These are phyloP conservation scores for Helarctos malayanus DNA, from an alignment of 2,797 vertebrate genomes.

Conservation along the genomic window DNA sequence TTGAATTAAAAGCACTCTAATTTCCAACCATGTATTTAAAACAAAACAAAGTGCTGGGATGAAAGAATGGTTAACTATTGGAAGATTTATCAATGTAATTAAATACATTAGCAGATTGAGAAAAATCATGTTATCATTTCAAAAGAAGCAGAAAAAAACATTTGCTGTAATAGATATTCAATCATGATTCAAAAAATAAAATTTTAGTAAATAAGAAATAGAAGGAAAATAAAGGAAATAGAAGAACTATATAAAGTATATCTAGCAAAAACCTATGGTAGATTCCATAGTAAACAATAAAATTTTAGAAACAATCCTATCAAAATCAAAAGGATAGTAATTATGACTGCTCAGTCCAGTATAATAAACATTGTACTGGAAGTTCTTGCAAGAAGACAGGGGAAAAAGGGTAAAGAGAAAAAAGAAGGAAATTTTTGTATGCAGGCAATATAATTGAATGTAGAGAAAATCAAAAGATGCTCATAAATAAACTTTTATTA, in stretches of 20 bases:
- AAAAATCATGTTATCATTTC: slow-evolving; percentile 19
- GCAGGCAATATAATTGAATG: background rate
- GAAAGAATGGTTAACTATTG: slow-evolving; percentile 38
- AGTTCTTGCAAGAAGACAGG: background rate
- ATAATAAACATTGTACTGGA: background rate
- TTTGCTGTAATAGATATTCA: slow-evolving; percentile 17
- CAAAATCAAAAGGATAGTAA: slow-evolving; percentile 22
- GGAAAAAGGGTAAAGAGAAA: background rate
- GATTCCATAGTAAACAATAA: background rate
- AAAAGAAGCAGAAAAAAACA: background rate
- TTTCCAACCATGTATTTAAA: slow-evolving; percentile 56
- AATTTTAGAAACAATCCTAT: background rate
- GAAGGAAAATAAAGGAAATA: background rate
- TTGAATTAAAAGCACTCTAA: slow-evolving; percentile 63
- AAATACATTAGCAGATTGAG: background rate
- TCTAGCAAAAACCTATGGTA: slow-evolving; percentile 4
- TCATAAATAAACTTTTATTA: slow-evolving; percentile 29
- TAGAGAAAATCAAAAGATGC: slow-evolving; percentile 34
- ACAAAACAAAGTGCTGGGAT: slow-evolving; percentile 17
- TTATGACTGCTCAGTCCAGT: background rate
- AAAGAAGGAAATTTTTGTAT: background rate
- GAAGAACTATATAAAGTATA: background rate
- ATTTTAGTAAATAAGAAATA: slow-evolving; percentile 47
- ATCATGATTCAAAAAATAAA: slow-evolving; percentile 48
- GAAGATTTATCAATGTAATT: slow-evolving; percentile 46